Base-by-base conservation (phyloP, 2,113 vertebrate species). In the Chitala chitala region DNA sequence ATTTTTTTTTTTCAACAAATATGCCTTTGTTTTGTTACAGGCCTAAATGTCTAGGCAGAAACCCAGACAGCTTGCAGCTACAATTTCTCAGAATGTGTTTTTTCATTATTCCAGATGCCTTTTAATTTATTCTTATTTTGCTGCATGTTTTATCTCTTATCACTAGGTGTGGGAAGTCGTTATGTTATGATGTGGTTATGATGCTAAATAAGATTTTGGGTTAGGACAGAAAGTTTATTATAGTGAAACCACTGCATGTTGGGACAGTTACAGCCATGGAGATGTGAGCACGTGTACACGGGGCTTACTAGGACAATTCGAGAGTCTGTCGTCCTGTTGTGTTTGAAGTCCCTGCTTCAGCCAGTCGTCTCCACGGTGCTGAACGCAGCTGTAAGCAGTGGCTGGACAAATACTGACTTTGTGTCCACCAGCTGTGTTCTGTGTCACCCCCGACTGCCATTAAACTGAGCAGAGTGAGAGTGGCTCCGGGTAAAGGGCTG, bases 391-490 rank as follows among this genome's bases (percentile, higher is more conserved):
- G 15, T 5, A 33, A 48, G n/a, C 20, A n/a, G 10, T 4, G 54
- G 3, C 54, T 9, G 7, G 3, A 56, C 54, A 56, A 56, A 22
- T n/a, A 22, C 54, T 22, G 15, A 76, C 71, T 75, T 77, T 40
- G 48, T 46, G 22, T 31, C 71, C 24, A 20, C 20, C n/a, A 8
- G 17, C 42, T 26, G 38, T 24, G 12, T 4, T 8, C 42, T 22
- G 7, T 46, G 2, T 26, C 61, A 44, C 10, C 7, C 65, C 65
- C 13, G 42, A 63, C 17, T 10, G 22, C 15, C 61, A 42, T 65
- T 5, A 40, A 5, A 8, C 22, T 65, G 1, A 15, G 61, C 15
- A 17, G 7, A 51, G 7, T 13, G 38, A 59, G n/a, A 22, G n/a
- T 24, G 17, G 22, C 22, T 56, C 3, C 46, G 46, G 46, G 73